Evolutionary conservation across 2,888 invertebrate species (phyloP).

Genomic region (Metalampra italica): DNA sequence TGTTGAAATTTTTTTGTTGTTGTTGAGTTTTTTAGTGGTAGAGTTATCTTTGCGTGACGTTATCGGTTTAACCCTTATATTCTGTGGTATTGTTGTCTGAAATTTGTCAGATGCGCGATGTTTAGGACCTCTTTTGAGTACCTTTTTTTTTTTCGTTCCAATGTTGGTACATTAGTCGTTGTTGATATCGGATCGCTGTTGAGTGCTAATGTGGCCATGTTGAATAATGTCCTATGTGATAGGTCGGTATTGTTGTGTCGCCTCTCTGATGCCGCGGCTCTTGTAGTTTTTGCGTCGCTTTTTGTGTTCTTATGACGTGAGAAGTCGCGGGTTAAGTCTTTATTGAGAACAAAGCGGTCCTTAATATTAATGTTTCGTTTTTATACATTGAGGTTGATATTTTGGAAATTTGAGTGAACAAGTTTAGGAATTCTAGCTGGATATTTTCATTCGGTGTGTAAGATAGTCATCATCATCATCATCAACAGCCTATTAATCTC

Average conservation of each 20-base stretch:
- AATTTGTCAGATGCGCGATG: slow-evolving; percentile 74
- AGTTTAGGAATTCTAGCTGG: too few species aligned
- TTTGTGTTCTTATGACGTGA: neutral
- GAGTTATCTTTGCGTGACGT: slow-evolving; percentile 33
- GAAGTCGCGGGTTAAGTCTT: neutral
- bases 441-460: too few species aligned
- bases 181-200: slow-evolving; percentile 45
- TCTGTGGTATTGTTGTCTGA: slow-evolving; percentile 59
- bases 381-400: slow-evolving; percentile 1
- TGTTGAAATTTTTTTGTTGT: slow-evolving; percentile 13
- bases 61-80: slow-evolving; percentile 69
- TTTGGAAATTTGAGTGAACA: too few species aligned
- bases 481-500: too few species aligned
- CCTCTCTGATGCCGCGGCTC: slow-evolving; percentile 16
- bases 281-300: neutral
- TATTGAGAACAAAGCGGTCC: neutral
- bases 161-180: slow-evolving; percentile 54
- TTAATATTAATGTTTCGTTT: neutral
- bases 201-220: slow-evolving; percentile 47
- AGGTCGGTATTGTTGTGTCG: slow-evolving; percentile 26
- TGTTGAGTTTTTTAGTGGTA: slow-evolving; percentile 7
- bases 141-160: slow-evolving; percentile 33
- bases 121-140: slow-evolving; percentile 29
- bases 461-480: too few species aligned
- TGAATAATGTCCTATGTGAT: slow-evolving; percentile 31